Evolutionary conservation across 2,797 vertebrate genomes (phyloP), one percentile per base, ranked within the genome.

Genomic region (Hemitrygon akajei): DNA sequence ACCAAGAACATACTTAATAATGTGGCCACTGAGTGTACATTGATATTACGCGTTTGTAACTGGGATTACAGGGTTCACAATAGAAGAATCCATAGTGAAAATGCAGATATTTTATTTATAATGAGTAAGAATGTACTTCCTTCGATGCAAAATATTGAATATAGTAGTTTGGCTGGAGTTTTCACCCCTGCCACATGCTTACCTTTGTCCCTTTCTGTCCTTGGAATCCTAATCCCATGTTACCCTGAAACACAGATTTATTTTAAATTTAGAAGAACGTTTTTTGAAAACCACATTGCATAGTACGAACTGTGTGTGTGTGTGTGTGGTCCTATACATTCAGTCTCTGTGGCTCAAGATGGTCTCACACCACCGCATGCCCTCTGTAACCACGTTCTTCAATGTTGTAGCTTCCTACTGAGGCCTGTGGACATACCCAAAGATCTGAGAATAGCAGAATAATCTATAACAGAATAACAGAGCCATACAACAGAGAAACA

Each of bases 131-230:
- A 89, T 69, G 63, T 11, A 37, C 22, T 89, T 69, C 27, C n/a
- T 69, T 69, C 66, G 47, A 69, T 66, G 37, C 16, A 89, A 18
- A 37, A 37, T 69, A 11, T 37, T 66, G 22, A 37, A 20, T 34
- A n/a, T 7, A 63, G 14, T 34, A 66, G n/a, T 66, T 37, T 66
- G 30, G 86, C 60, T 66, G n/a, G 14, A 69, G 86, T 34, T 69
- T 63, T 63, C 84, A n/a, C 58, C 30, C 30, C 60, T 66, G n/a
- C n/a, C 94, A 66, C 80, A 94, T 77, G 63, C 95, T 81, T 97
- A 99, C 98, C 97, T 99, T 99, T 95, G 97, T 98, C 97, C 98
- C 98, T 96, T 96, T 98, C 94, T 99, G 98, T 96, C 98, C 98
- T 96, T 97, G 96, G 95, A 97, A 98, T 95, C 97, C 97, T 94